Conservation (phyloP, 1,140 invertebrate species). For the Ostrea denselamellosa region DNA sequence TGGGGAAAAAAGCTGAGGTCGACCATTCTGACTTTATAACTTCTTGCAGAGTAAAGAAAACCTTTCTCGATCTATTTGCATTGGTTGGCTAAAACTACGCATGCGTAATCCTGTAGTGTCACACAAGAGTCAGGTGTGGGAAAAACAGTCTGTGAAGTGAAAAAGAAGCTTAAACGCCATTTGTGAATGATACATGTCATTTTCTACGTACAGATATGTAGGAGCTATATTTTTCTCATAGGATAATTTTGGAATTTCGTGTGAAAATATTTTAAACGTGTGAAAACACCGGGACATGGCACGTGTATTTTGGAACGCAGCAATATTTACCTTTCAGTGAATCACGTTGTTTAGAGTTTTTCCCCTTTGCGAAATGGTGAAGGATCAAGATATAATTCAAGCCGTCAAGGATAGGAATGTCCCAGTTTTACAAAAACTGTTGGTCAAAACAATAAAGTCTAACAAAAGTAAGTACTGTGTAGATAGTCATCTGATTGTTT, state of each 20-base stretch:
- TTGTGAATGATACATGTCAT: conserved; percentile 1
- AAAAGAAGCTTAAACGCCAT: background rate
- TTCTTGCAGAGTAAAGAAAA: too few relatives aligned
- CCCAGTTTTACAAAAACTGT: conserved; percentile 56
- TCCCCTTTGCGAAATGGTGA: conserved; percentile 56
- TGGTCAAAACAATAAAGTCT: conserved; percentile 57
- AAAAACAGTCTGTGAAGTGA: conserved; percentile 10
- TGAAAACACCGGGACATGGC: conserved; percentile 23
- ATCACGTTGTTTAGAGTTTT: conserved; percentile 11
- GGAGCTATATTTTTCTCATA: background rate
- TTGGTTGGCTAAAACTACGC: background rate
- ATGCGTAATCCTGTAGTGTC: conserved; percentile 27
- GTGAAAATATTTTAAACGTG: background rate
- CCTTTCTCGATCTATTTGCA: background rate
- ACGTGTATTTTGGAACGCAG: conserved; percentile 22
- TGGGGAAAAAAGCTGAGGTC: too few relatives aligned
- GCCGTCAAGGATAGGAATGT: conserved; percentile 64
- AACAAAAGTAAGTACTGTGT: conserved; percentile 51
- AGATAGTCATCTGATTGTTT: background rate
- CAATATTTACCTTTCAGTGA: conserved; percentile 36
- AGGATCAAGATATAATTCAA: conserved; percentile 66
- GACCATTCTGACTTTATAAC: too few relatives aligned
- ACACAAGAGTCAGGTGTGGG: conserved; percentile 23
- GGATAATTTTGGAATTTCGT: background rate
- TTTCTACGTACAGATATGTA: background rate